phyloP scores from a whole-genome alignment of 2,113 vertebrate genomes.

The Helogale parvula region DNA sequence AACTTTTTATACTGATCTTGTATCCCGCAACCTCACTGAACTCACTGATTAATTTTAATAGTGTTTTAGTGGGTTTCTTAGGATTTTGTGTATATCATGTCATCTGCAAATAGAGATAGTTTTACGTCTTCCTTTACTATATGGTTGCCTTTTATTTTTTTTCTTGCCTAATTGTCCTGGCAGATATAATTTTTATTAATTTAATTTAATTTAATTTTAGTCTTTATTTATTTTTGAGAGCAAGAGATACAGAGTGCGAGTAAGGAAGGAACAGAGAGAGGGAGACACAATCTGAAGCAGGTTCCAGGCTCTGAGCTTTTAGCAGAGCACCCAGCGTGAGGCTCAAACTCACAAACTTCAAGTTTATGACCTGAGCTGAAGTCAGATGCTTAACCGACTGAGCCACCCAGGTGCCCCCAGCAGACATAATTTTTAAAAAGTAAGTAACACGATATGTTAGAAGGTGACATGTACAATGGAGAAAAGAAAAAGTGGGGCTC shows the following conservation, averaged over 20 bases:
- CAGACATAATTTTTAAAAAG: neutral
- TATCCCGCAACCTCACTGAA: neutral
- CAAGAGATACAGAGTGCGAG: neutral
- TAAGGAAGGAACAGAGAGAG: neutral
- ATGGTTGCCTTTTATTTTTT: neutral
- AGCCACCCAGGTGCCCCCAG: neutral
- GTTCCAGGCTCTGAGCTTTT: neutral
- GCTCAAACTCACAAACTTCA: no score
- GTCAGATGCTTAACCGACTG: neutral
- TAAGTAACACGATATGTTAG: neutral
- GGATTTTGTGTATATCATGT: neutral
- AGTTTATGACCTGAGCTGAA: neutral
- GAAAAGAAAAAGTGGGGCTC: neutral
- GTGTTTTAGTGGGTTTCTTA: neutral
- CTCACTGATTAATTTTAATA: neutral
- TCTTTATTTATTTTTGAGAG: neutral
- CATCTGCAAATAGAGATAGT: neutral
- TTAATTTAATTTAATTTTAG: neutral
- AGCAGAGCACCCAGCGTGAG: neutral
- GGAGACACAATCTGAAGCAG: neutral
- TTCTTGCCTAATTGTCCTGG: neutral
- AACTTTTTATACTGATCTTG: neutral
- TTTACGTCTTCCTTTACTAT: neutral
- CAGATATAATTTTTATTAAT: neutral
- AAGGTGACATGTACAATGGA: neutral